Base-by-base conservation (phyloP, 1,140 invertebrate genomes). In the Drosophila baimaii region DNA sequence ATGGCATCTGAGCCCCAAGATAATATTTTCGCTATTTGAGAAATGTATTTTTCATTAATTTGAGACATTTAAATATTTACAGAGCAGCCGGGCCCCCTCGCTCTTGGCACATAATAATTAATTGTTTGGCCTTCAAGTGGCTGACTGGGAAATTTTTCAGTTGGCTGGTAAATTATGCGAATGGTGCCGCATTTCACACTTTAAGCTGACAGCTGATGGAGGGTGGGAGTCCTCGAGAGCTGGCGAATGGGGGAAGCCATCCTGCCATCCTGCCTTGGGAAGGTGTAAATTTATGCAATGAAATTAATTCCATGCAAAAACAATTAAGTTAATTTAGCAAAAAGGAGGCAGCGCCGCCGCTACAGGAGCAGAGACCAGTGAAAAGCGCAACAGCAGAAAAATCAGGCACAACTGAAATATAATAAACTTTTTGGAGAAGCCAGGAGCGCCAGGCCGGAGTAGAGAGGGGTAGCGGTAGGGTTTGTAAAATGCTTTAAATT, bases 281-380 rank as follows among this genome's bases (percentile, higher is more conserved):
- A 88, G 84, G 84, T 88, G 69, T 78, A 71, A 89, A 89, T 89
- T 89, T 89, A 89, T 89, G 84, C 84, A 88, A 62, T 69, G 77
- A 89, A 88, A 89, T 89, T 89, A 89, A 89, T 89, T 89, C 82
- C 84, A 89, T 84, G 84, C 84, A 90, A 89, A 89, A 84, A 89
- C 84, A 89, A 89, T 89, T 89, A 89, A 89, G 84, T 89, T 89
- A 89, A 89, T 89, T 89, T 89, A 89, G 84, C 83, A 89, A 88
- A 88, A 82, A 88, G 66, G 76, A 68, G 63, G 52, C 64, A 47
- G 52, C 54, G 52, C 54, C 43, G 31, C 19, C 46, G 33, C 23
- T 15, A 35, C 15, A 27, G 46, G 13, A 46, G 35, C 19, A 17
- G 41, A 23, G 39, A 41, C 41, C 44, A 15, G 31, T 23, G 15